Base-by-base conservation (phyloP, 2,113 vertebrate genomes). In the Myotis brandtii region DNA sequence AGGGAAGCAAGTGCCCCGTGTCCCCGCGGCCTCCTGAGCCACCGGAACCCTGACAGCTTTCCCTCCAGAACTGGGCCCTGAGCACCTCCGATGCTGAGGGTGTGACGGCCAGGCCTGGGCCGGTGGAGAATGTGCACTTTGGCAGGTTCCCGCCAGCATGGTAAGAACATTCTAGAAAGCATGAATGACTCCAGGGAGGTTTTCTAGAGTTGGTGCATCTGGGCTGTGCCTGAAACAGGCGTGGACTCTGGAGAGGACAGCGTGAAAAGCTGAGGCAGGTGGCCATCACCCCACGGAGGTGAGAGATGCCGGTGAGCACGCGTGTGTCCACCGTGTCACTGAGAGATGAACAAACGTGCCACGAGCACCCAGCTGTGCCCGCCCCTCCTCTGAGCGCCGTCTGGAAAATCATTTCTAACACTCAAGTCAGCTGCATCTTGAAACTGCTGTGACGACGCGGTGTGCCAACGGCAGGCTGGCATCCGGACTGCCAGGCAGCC, bases 71-170 rank as follows among this genome's bases (percentile, higher is more conserved):
- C 59, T 46, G 46, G 25, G 59, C 59, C 59, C 48, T 1, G 9
- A 25, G 59, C 59, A 10, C 23, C 59, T 3, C 4, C 9, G 25
- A 10, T 5, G 59, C 59, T 20, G 3, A 27, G 23, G 59, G 23
- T 4, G 23, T 27, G 59, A 25, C 0, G 32, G 43, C 67, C 17
- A 17, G 30, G 30, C 40, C 18, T 4, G 70, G 3, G 3, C 2
- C 12, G 17, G 56, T 1, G 0, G 4, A 7, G 4, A 16, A 1
- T 0, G 2, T n/a, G 25, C 9, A 9, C 1, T 6, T 56, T 1
- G 18, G 25, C 25, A 48, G 34, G 43, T 8, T 9, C 18, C 30
- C 11, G 13, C 48, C 0, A 2, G 34, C 73, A 11, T 9, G 3
- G 1, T 4, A 27, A 73, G 48, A 30, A 23, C 37, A 34, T 11